Evolutionary conservation across 53 echinoderm and acorn worm genomes (phyloP).

Genomic region (Pentamera pediparva): DNA sequence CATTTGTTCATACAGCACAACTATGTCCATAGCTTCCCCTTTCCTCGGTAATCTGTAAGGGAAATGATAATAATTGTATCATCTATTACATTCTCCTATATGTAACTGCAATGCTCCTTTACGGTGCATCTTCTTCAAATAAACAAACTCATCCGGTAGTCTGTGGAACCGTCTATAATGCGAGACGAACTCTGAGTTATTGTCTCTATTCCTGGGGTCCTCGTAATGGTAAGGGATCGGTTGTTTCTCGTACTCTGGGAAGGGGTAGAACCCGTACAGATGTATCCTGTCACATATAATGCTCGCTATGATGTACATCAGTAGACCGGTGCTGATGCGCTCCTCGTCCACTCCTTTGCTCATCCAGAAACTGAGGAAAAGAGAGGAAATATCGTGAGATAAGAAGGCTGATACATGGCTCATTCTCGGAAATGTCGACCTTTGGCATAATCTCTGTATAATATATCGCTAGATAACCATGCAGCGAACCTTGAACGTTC

Average conservation of each 20-base stretch:
- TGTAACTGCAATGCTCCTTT: conserved; percentile 72
- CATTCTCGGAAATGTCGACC: no score
- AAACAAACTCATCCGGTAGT: conserved; percentile 86
- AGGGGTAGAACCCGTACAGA: conserved; percentile 94
- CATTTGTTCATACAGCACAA: conserved; percentile 37
- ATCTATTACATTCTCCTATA: conserved; percentile 66
- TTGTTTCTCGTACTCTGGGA: conserved; percentile 60
- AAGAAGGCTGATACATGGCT: no score
- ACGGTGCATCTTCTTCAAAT: conserved; percentile 83
- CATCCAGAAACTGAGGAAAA: conserved; percentile 79
- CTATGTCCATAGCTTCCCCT: conserved; percentile 56
- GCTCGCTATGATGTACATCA: conserved; percentile 93
- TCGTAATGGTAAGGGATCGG: conserved; percentile 94
- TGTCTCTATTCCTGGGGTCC: conserved; percentile 47
- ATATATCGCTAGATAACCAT: no score
- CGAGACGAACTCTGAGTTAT: conserved; percentile 59
- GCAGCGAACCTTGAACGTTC: no score
- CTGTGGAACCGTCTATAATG: conserved; percentile 59
- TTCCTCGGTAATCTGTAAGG: conserved; percentile 54
- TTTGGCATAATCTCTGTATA: no score
- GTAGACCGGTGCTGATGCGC: conserved; percentile 88
- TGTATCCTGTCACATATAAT: conserved; percentile 82
- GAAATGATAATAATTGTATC: conserved; percentile 42
- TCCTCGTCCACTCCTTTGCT: conserved; percentile 83
- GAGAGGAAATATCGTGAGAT: no score